Base-by-base conservation (phyloP, 2,888 invertebrate species). In the Athetis lepigone region DNA sequence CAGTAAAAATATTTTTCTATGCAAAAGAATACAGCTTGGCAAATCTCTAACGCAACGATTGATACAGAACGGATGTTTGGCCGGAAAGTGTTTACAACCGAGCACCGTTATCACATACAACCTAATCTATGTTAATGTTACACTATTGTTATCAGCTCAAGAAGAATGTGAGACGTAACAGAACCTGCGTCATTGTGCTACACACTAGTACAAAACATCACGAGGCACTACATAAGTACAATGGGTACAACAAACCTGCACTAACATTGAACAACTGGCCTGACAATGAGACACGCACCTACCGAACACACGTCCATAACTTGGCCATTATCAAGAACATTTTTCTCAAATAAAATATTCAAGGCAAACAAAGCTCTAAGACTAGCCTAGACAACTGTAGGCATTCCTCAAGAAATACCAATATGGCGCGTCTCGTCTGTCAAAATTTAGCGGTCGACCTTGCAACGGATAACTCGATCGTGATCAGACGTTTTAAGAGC, bases 381-480 rank as follows among this genome's bases (percentile, higher is more conserved):
- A 18, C 8, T 36, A 27, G 23, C n/a, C 19, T 37, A 52, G 51
- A 73, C 36, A 19, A 19, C 21, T 55, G 51, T 62, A 70, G 56
- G 78, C 83, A 87, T 88, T 87, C 83, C 79, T 65, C 52, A 70
- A 64, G 78, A 85, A 78, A 83, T 75, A 77, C 79, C 78, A 83
- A 83, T 76, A 84, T 76, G 81, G 80, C 83, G 65, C 42, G 47
- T 4, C 19, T 72, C 77, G 77, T 67, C 67, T 73, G 72, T 67
- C 75, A 74, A 76, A 79, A 80, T 69, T 83, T 70, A 62, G 77
- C 60, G 50, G 64, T 54, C 78, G 88, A 85, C 90, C 92, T 90
- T 90, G 90, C 79, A 58, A 66, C 63, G 67, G 70, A 80, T 82
- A 75, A 66, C 82, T 76, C 57, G 81, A 74, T 82, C 85, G 83